Evolutionary conservation across 2,113 vertebrate species (phyloP).

Genomic region (Acinonyx jubatus): DNA sequence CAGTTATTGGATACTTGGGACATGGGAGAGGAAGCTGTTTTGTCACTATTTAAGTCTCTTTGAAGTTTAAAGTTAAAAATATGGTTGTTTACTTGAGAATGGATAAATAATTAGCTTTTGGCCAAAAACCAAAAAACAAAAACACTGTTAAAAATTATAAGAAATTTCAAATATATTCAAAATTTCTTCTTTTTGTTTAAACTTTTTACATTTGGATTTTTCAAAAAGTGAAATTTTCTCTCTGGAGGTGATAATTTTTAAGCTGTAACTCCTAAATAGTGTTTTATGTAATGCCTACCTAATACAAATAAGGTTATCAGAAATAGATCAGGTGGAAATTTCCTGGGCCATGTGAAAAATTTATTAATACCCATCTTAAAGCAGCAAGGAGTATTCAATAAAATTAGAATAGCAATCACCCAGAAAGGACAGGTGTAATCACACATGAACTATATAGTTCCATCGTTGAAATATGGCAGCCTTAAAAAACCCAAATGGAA

Average conservation of each 20-base stretch:
- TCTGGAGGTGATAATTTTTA: neutral
- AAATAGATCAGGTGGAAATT: neutral
- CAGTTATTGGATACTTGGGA: slow-evolving; percentile 25
- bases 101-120: slow-evolving; percentile 10
- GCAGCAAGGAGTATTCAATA: neutral
- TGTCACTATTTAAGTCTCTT: slow-evolving; percentile 49
- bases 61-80: slow-evolving; percentile 20
- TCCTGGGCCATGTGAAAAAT: neutral
- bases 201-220: neutral
- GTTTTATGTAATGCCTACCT: neutral
- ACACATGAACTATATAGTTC: neutral
- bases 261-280: neutral
- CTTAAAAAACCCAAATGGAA: neutral
- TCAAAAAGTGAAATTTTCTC: slow-evolving; percentile 22
- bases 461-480: neutral
- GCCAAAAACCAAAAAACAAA: neutral
- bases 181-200: neutral
- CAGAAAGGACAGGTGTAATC: slow-evolving; percentile 29
- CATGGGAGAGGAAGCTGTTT: neutral
- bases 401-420: neutral
- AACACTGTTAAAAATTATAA: neutral
- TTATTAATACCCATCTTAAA: slow-evolving; percentile 9
- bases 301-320: slow-evolving; percentile 11
- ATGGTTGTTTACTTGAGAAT: neutral
- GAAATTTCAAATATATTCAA: neutral